Base-by-base conservation (phyloP, 1,140 invertebrate species). In the Apocrypta bakeri region DNA sequence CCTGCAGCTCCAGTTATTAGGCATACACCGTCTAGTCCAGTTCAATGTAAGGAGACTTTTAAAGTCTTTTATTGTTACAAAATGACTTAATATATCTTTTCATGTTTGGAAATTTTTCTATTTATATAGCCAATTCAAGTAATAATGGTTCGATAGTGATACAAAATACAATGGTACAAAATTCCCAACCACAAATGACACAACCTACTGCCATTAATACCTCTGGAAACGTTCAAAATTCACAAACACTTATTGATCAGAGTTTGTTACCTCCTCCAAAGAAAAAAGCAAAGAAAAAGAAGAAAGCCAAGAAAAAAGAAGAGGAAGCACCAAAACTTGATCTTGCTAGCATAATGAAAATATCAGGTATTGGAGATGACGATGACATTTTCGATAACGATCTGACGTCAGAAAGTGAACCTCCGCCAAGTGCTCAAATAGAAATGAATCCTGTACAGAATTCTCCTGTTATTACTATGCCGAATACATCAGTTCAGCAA, bases 261-360 rank as follows among this genome's bases (percentile, higher is more conserved):
- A 91, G 83, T 86, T 81, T 92, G 7, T 68, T 92, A 12, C 91
- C 92, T 7, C 91, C 92, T 6, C 91, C 91, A 7, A 93, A 93
- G 82, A 92, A 92, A 75, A 92, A 92, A 76, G 90, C 90, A 6
- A 92, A 91, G 80, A 92, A 91, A 66, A 92, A 92, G 75, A 93
- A 93, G 78, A 91, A 92, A 61, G 88, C 93, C 7, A 93, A 93
- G 85, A 93, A 93, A 77, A 93, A 93, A 86, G 92, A 93, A 27
- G 92, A 93, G 9, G 93, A 93, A 76, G 90, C 91, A 69, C 91
- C 91, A 4, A 91, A 92, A 77, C 84, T 94, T 25, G 93, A 94
- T 86, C 88, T 94, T 73, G 93, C 93, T 40, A 93, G 92, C 87
- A 92, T 94, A 25, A 94, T 94, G 89, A 93, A 93, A 85, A 92